Evolutionary conservation across 2,888 invertebrate genomes (phyloP).

Genomic region (Xylota sylvarum): DNA sequence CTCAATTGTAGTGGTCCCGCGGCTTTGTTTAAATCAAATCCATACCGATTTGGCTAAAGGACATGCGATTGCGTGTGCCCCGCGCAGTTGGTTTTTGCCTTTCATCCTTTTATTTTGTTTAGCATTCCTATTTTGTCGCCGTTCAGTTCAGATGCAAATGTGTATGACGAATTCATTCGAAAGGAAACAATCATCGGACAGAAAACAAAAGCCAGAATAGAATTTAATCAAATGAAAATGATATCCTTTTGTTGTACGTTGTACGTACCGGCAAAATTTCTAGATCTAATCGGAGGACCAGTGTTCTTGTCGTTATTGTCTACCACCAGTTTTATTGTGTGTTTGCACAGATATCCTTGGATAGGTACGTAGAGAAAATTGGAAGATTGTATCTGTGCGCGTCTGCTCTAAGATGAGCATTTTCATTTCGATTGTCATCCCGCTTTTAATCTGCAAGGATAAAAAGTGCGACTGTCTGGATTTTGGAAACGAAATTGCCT

Average conservation of each 20-base stretch:
- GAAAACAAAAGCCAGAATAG: slow-evolving; percentile 67
- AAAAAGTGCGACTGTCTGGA: slow-evolving; percentile 59
- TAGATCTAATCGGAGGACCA: slow-evolving; percentile 63
- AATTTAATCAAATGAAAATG: slow-evolving; percentile 76
- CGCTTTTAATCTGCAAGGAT: slow-evolving; percentile 62
- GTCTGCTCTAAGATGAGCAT: slow-evolving; percentile 47
- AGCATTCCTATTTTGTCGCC: not conserved
- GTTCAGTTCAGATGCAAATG: slow-evolving; percentile 36
- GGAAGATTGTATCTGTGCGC: slow-evolving; percentile 69
- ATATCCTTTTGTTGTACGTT: slow-evolving; percentile 70
- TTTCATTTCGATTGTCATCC: slow-evolving; percentile 71
- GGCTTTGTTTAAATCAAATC: slow-evolving; percentile 66
- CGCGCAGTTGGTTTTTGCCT: slow-evolving; percentile 8
- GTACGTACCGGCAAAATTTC: slow-evolving; percentile 51
- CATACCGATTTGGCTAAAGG: slow-evolving; percentile 33
- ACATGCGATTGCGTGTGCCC: slow-evolving; percentile 50
- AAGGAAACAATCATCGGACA: slow-evolving; percentile 64
- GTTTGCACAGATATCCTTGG: not conserved
- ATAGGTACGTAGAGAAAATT: slow-evolving; percentile 62
- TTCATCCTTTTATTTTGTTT: slow-evolving; percentile 3
- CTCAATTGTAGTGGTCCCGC: slow-evolving; percentile 42
- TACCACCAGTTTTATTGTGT: slow-evolving; percentile 18
- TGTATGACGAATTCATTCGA: slow-evolving; percentile 47
- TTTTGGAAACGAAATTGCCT: slow-evolving; percentile 59
- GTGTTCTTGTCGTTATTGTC: slow-evolving; percentile 37